Base-by-base conservation (phyloP, 2,888 invertebrate species). In the Dolomedes plantarius region DNA sequence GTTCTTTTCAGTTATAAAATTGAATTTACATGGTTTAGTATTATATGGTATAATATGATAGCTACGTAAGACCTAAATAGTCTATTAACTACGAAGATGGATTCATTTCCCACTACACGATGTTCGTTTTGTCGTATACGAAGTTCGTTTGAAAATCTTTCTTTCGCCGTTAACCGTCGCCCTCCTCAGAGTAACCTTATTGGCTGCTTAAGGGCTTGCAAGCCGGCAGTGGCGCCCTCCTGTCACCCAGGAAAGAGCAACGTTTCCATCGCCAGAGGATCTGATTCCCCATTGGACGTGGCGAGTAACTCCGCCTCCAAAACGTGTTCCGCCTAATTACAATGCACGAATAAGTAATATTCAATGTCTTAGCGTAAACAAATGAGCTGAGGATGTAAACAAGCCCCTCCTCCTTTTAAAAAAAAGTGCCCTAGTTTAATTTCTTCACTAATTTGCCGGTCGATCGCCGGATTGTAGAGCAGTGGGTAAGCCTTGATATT, bases 261-360 rank as follows among this genome's bases (percentile, higher is more conserved):
- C 65, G 67, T 64, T 28, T 31, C 73, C 77, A 56, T 77, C 28
- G 50, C 76, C 65, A 11, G 28, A 23, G 36, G 76, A 7, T 36
- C 31, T 68, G n/a, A 9, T 6, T 23, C 11, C 19, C 68, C 56
- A 86, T 86, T 86, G 86, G 86, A 27, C 32, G 16, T 7, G 1
- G 36, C 16, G 1, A 9, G 7, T 56, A 62, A 41, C 79, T 50
- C 78, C 86, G 19, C 86, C 86, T 71, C 1, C 75, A 64, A 86
- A 79, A 86, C 80, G 64, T 76, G 86, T 80, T 86, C 71, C 73
- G 73, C 74, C 86, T 86, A 86, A 86, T 86, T 86, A 80, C 80
- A 76, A 86, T 86, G 86, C 86, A 86, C 32, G 86, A 86, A 86
- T 86, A 86, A 80, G 86, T 86, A 86, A 86, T 86, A 80, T 76